Conservation (phyloP, 2,888 invertebrate species). For the Lamellibrachia satsuma region DNA sequence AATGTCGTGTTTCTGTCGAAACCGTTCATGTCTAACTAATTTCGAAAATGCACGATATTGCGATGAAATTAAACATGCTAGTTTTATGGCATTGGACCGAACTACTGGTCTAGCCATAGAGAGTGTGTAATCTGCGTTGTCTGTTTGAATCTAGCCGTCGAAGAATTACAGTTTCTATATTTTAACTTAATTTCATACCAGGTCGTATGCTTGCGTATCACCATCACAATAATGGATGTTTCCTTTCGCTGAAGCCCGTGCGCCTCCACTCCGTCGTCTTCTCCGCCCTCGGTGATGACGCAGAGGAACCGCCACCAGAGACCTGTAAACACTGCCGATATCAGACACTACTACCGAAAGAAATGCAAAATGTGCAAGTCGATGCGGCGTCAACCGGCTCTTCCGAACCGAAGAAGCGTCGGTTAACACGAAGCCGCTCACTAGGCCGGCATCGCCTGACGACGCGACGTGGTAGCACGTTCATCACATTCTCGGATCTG, state of each 20-base stretch:
- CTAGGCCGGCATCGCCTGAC: background rate
- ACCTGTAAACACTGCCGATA: background rate
- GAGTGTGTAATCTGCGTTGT: too few species aligned
- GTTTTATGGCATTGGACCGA: too few species aligned
- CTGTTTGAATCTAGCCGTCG: too few species aligned
- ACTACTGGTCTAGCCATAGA: too few species aligned
- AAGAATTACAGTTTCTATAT: too few species aligned
- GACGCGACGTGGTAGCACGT: background rate
- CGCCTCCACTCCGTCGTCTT: background rate
- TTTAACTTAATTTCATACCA: too few species aligned
- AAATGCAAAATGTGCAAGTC: background rate
- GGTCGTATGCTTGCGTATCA: background rate
- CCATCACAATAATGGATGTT: background rate
- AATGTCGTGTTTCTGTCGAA: too few species aligned
- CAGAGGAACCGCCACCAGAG: background rate
- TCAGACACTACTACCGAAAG: background rate
- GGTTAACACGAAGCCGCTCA: background rate
- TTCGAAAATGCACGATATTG: too few species aligned
- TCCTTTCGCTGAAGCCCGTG: background rate
- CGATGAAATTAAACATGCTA: too few species aligned
- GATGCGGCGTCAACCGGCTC: background rate
- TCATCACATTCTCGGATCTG: background rate
- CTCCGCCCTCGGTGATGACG: background rate
- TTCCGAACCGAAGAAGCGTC: background rate
- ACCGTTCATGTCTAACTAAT: too few species aligned